Evolutionary conservation across 2,888 invertebrate species (phyloP).

Genomic region (Octonoba sinensis): DNA sequence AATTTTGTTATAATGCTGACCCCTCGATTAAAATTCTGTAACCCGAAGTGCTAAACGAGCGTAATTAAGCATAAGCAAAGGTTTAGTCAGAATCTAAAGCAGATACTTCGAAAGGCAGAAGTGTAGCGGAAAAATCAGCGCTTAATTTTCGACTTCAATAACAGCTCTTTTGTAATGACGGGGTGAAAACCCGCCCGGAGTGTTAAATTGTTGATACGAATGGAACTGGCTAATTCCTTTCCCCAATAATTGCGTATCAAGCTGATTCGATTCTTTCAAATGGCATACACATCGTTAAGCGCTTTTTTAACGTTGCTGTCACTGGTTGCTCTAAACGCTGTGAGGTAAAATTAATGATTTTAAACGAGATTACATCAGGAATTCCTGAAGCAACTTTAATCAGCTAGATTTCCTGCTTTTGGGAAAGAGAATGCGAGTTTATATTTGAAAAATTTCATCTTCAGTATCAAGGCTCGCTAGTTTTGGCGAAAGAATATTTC

Average conservation of each 20-base stretch:
- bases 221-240: background rate
- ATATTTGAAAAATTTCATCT: no score
- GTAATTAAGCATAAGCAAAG: constrained; percentile 22
- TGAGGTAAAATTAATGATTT: no score
- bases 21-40: constrained; percentile 45
- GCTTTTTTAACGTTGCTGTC: no score
- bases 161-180: constrained; percentile 32
- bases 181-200: background rate
- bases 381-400: no score
- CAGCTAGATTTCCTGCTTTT: no score
- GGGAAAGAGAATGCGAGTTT: no score
- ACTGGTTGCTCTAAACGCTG: no score
- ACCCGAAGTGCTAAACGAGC: constrained; percentile 20
- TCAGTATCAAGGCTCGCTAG: no score
- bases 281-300: no score
- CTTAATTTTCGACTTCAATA: background rate
- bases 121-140: constrained; percentile 8
- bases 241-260: constrained; percentile 10
- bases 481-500: no score
- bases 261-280: background rate
- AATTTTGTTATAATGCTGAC: background rate
- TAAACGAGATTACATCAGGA: no score
- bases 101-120: constrained; percentile 8
- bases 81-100: constrained; percentile 29
- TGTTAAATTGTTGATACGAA: constrained; percentile 22